Evolutionary conservation across 2,113 vertebrate genomes (phyloP), one percentile per base, ranked within the genome.

Genomic region (Grantiella picta): DNA sequence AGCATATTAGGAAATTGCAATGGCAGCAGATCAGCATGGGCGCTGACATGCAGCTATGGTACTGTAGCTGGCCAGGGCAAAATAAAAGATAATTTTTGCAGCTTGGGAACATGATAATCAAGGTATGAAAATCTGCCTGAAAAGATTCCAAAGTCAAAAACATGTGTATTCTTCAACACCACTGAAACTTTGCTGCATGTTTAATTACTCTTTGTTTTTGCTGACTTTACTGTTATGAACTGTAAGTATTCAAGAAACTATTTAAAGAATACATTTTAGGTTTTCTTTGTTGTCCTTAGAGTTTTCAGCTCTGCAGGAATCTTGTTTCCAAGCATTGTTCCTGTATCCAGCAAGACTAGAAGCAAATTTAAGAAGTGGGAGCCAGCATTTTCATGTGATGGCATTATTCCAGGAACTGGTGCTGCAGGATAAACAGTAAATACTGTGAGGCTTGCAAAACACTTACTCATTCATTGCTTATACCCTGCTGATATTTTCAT

Each of bases 311-410:
- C 88, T 78, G 47, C 85, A 78, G 82, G 69, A 89, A 81, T 92
- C 92, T 92, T 38, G 42, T 95, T 97, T 96, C 90, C 95, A 95
- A 95, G 72, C 60, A 93, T 95, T 97, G 90, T 94, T 97, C 36
- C 82, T 90, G 49, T 40, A 82, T 86, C 76, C 82, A 96, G 54
- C 14, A 17, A 73, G 40, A 22, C 82, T 60, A 93, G 72, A 86
- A 72, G 75, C 61, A 84, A 71, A 84, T 89, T 66, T 60, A 75
- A 68, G 44, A 80, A 90, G 90, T 24, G 8, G 50, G 82, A 92
- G 92, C 82, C 88, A 94, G 86, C 47, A 53, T 89, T 90, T 96
- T 89, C 36, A 18, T 71, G 33, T 12, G 40, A 45, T 94, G 93
- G 93, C 93, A 91, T n/a, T 81, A 31, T 90, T 94, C 95, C 93